Evolutionary conservation across 2,797 vertebrate genomes (phyloP).

Genomic region (Alectoris magna): DNA sequence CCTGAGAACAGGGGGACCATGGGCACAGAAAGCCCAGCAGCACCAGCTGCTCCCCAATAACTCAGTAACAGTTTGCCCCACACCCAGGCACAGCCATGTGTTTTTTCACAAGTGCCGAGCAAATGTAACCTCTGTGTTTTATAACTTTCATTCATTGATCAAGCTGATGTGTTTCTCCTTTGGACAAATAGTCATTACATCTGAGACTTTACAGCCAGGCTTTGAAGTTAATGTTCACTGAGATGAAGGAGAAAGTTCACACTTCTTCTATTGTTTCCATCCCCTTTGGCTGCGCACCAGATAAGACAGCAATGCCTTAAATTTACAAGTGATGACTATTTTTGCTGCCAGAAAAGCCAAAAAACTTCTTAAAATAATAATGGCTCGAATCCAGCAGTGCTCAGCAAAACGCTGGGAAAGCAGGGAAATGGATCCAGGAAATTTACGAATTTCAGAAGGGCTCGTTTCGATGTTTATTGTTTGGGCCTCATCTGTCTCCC

Average conservation of each 20-base stretch:
- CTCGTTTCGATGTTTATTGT: not conserved
- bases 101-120: conserved; percentile 47
- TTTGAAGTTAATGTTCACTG: conserved; percentile 70
- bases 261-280: conserved; percentile 63
- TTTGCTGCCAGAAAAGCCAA: conserved; percentile 54
- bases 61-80: not conserved
- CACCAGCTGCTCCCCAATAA: not conserved
- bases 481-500: not conserved
- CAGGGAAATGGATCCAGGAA: conserved; percentile 27
- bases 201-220: conserved; percentile 52
- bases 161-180: conserved; percentile 50
- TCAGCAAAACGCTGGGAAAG: conserved; percentile 28
- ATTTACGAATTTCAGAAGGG: not conserved
- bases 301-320: conserved; percentile 58
- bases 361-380: conserved; percentile 52
- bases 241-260: conserved; percentile 72
- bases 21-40: not conserved
- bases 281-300: conserved; percentile 48
- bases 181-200: conserved; percentile 70
- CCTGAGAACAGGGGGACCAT: fast-evolving
- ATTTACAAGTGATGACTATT: conserved; percentile 62
- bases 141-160: conserved; percentile 48
- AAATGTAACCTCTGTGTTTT: conserved; percentile 62
- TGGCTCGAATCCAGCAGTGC: not conserved
- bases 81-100: not conserved